phyloP scores from a whole-genome alignment of 2,797 vertebrate genomes.

The Steatocranus sp. region DNA sequence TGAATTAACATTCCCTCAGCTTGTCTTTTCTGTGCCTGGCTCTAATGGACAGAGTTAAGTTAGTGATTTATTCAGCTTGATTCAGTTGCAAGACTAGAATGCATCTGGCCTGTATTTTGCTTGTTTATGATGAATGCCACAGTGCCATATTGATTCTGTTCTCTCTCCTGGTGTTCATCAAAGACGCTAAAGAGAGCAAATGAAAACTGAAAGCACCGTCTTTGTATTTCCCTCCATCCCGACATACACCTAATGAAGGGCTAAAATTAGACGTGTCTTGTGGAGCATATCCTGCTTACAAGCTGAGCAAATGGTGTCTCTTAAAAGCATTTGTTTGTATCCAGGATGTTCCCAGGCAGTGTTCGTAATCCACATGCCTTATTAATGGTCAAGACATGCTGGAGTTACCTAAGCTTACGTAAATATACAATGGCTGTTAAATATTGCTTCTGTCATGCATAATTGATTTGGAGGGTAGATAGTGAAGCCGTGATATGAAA shows the following conservation, averaged over 20 bases:
- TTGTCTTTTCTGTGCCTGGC: constrained; percentile 27
- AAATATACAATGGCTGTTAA: constrained; percentile 29
- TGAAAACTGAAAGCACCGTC: constrained; percentile 72
- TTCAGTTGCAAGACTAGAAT: constrained; percentile 36
- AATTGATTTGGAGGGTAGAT: constrained; percentile 40
- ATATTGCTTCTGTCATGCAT: constrained; percentile 20
- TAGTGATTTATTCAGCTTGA: constrained; percentile 55
- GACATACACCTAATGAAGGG: constrained; percentile 57
- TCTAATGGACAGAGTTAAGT: constrained; percentile 47
- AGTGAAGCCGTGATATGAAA: constrained; percentile 29
- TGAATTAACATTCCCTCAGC: constrained; percentile 52
- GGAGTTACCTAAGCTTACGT: constrained; percentile 29
- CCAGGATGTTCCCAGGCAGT: constrained; percentile 21
- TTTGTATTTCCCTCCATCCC: constrained; percentile 37
- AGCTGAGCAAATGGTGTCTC: constrained; percentile 19
- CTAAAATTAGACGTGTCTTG: constrained; percentile 65
- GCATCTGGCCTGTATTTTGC: constrained; percentile 35
- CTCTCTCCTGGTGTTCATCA: constrained; percentile 65
- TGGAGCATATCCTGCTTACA: constrained; percentile 43
- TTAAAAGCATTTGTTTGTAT: constrained; percentile 63
- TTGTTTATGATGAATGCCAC: constrained; percentile 74
- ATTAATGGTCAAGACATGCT: constrained; percentile 44
- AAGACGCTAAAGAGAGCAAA: constrained; percentile 70
- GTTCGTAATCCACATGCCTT: constrained; percentile 26
- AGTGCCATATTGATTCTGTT: constrained; percentile 71